These are phyloP conservation scores for Neoniphon sammara DNA, from an alignment of 2,797 vertebrate species.

Conservation along the genomic window DNA sequence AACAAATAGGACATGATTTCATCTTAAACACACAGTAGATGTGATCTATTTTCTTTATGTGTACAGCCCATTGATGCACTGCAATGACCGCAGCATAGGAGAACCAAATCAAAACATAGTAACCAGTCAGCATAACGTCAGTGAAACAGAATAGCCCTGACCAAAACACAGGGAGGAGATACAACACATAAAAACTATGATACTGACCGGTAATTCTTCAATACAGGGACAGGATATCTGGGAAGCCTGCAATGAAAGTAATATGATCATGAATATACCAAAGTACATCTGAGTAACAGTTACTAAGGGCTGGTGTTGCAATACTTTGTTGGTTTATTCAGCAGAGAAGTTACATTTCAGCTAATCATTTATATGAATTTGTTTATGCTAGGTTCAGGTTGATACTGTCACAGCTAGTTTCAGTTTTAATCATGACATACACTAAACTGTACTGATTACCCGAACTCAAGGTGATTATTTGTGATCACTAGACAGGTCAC, in stretches of 20 bases:
- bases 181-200: slow-evolving; percentile 36
- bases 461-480: background rate
- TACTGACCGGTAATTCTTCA: slow-evolving; percentile 78
- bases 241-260: slow-evolving; percentile 65
- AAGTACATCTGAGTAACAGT: slow-evolving; percentile 5
- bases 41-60: slow-evolving; percentile 53
- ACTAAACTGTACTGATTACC: background rate
- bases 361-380: background rate
- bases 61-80: slow-evolving; percentile 47
- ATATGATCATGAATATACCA: slow-evolving; percentile 34
- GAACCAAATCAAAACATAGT: slow-evolving; percentile 64
- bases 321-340: background rate
- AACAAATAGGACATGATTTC: slow-evolving; percentile 63
- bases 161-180: slow-evolving; percentile 63
- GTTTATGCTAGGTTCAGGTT: background rate
- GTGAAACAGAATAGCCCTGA: slow-evolving; percentile 55
- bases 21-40: slow-evolving; percentile 49
- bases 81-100: slow-evolving; percentile 50
- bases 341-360: background rate
- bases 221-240: slow-evolving; percentile 75
- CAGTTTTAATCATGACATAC: background rate
- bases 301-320: background rate
- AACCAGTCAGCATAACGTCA: slow-evolving; percentile 36
- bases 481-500: background rate
- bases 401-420: background rate